Conservation (phyloP, 2,797 vertebrate species). For the Sarcophilus harrisii region DNA sequence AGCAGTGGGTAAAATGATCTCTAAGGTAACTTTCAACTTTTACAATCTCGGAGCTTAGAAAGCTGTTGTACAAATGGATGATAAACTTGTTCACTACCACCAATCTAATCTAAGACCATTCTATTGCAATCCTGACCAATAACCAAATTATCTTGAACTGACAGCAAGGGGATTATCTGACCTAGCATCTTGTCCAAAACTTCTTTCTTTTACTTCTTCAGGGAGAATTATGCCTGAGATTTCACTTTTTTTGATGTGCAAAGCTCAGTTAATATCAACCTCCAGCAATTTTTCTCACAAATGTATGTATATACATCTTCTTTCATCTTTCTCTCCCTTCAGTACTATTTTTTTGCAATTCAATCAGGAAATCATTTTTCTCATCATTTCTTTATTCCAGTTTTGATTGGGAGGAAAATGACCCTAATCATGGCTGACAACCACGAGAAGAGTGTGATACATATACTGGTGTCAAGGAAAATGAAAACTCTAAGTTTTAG, state of each 20-base stretch:
- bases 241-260: not conserved
- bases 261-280: not conserved
- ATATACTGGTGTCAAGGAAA: not conserved
- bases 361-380: not conserved
- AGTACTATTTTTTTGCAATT: not conserved
- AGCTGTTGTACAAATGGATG: not conserved
- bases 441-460: not conserved
- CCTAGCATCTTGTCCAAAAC: not conserved
- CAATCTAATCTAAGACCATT: not conserved
- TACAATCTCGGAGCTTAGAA: no score
- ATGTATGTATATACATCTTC: not conserved
- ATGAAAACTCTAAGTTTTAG: not conserved
- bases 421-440: not conserved
- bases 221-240: not conserved
- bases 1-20: not conserved
- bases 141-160: not conserved
- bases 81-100: not conserved
- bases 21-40: not conserved
- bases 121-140: not conserved
- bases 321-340: not conserved
- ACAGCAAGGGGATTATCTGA: not conserved
- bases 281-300: not conserved
- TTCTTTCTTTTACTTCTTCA: not conserved
- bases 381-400: not conserved
- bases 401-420: not conserved